Evolutionary conservation across 2,888 invertebrate species (phyloP), one percentile per base, ranked within the genome.

Genomic region (Neoascia interrupta): DNA sequence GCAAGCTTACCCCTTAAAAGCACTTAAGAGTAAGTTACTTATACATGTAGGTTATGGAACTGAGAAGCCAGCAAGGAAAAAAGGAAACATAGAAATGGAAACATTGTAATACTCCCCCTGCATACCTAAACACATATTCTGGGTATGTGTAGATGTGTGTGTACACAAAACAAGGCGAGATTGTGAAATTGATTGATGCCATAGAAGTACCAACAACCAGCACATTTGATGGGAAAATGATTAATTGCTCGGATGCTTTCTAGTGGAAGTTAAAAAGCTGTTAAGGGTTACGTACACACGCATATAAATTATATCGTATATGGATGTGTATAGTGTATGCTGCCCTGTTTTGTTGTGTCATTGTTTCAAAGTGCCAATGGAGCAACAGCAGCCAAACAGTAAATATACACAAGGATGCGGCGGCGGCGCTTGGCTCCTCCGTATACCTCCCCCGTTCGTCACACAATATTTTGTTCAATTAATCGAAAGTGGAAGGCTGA

Each of bases 101-200:
- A 70, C 75, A 75, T 75, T 64, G 31, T 64, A 64, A 70, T 64
- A 31, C 36, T n/a, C 31, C 8, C 31, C 8, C 3, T 31, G 31
- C 3, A 31, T 31, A n/a, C 31, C 19, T 41, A 49, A 56, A 63
- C 36, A 51, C 21, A 66, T 10, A 15, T 8, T 5, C 21, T 10
- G 5, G 54, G 16, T 8, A 5, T 36, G 8, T 31, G 8, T n/a
- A 5, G 26, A 26, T 26, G 26, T 26, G 4, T 4, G 26, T 4
- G 26, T 47, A 54, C 28, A 36, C 5, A 58, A 28, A 74, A 15
- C 49, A 21, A 66, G 19, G 15, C 10, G 53, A 49, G 19, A 70
- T 54, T 49, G 54, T 63, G 75, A 64, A 79, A 72, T 73, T 79
- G 79, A 79, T 79, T 73, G 79, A 73, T 73, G 73, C 61, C 18